Evolutionary conservation across 2,113 vertebrate genomes (phyloP).

Genomic region (Laticauda colubrina): DNA sequence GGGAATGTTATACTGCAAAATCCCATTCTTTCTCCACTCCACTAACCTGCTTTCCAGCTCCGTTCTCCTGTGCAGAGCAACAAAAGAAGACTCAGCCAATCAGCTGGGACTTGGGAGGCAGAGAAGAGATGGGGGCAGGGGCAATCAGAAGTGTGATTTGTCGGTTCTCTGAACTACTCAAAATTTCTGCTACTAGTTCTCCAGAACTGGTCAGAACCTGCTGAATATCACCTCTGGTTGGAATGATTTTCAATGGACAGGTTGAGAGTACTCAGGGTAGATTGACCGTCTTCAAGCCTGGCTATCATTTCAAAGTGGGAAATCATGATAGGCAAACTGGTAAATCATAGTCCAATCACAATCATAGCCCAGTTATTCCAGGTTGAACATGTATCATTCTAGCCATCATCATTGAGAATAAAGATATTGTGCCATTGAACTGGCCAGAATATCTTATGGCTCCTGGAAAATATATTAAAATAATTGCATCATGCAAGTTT

Average conservation of each 20-base stretch:
- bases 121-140: too few relatives aligned
- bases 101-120: too few relatives aligned
- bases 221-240: background rate
- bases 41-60: too few relatives aligned
- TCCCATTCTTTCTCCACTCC: too few relatives aligned
- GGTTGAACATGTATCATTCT: background rate
- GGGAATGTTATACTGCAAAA: too few relatives aligned
- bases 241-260: background rate
- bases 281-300: background rate
- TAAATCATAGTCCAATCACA: background rate
- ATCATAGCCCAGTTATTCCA: background rate
- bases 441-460: background rate
- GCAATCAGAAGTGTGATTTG: too few relatives aligned
- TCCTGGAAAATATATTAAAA: slow-evolving; percentile 1
- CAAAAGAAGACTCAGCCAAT: too few relatives aligned
- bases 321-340: background rate
- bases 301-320: background rate
- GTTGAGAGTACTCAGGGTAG: background rate
- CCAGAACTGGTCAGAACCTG: too few relatives aligned
- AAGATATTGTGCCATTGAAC: background rate
- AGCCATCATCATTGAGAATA: background rate
- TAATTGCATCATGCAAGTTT: background rate
- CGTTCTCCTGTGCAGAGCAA: too few relatives aligned
- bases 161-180: too few relatives aligned
- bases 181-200: too few relatives aligned